A percentile compares a stretch with the other conserved stretches of the same genome.
These are phyloP conservation scores for Sepiola atlantica DNA, from an alignment of 2,888 invertebrate genomes.

Conservation along the genomic window DNA sequence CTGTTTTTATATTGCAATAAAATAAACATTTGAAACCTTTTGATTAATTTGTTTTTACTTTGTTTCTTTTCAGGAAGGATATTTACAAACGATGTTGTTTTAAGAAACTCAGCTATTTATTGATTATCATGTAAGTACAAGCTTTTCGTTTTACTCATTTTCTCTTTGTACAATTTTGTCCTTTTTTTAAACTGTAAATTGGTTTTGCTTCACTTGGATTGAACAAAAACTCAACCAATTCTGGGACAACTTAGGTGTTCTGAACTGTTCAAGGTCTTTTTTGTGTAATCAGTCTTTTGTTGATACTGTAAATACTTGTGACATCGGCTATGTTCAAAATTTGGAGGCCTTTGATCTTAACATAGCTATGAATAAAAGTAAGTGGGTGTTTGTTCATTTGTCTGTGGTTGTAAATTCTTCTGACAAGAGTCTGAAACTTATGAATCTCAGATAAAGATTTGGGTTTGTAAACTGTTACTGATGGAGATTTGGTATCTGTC, in stretches of 20 bases:
- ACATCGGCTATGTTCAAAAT: not conserved
- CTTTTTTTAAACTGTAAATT: not conserved
- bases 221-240: too few species aligned
- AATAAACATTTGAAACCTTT: not conserved
- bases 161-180: not conserved
- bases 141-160: not conserved
- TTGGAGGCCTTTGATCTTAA: too few species aligned
- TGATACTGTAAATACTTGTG: not conserved
- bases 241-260: not conserved
- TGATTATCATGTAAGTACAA: constrained; percentile 10
- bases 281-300: not conserved
- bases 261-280: not conserved
- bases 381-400: too few species aligned
- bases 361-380: too few species aligned
- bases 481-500: too few species aligned
- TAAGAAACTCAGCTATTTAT: constrained; percentile 6
- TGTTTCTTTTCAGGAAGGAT: not conserved
- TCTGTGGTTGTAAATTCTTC: too few species aligned
- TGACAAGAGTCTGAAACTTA: too few species aligned
- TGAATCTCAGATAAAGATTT: too few species aligned
- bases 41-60: not conserved
- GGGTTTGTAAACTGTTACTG: too few species aligned
- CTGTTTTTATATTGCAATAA: not conserved
- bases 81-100: constrained; percentile 15
- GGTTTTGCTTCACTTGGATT: not conserved